Evolutionary conservation across 2,888 invertebrate species (phyloP), one percentile per base, ranked within the genome.

Genomic region (Eucriotettix oculatus): DNA sequence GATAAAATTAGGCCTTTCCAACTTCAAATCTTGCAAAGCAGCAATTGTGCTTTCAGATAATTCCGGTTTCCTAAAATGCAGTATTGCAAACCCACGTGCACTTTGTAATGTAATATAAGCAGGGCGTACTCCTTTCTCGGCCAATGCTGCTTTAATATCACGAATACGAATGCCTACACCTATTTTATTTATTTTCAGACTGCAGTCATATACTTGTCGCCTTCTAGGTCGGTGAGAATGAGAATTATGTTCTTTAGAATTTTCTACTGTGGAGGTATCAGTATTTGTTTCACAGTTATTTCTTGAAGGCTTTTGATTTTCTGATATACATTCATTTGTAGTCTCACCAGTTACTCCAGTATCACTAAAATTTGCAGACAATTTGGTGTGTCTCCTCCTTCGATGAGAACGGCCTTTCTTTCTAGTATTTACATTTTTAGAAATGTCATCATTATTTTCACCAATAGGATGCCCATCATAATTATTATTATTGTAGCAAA

Each of bases 91-190:
- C 3, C 48, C 48, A 12, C n/a, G 12, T 12, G 58, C 64, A 65
- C 1, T 68, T 53, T 66, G 64, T 89, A 89, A 89, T 59, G 84
- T 81, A 73, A 89, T 88, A 64, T 84, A 81, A 66, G 81, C 80
- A 9, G 89, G 88, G 69, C 85, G 86, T 60, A 88, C 84, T 55
- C 86, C 85, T 66, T 86, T 83, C 68, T 85, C 85, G 53, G 78
- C 78, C 43, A 89, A 73, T 44, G 86, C 88, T 57, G 81, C 79
- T 70, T 88, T 88, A 67, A 89, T 73, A 69, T 89, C 87, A 56
- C 86, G 82, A 10, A 88, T 83, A 63, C 87, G 79, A 12, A 85
- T 83, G 63, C 79, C 80, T 16, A 81, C 81, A 60, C 84, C 80
- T 68, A 89, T 86, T 70, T 88, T 88, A 14, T 84, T 83, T 59